Base-by-base conservation (phyloP, 2,888 invertebrate genomes). In the Scaptomyza cyrtandrae region DNA sequence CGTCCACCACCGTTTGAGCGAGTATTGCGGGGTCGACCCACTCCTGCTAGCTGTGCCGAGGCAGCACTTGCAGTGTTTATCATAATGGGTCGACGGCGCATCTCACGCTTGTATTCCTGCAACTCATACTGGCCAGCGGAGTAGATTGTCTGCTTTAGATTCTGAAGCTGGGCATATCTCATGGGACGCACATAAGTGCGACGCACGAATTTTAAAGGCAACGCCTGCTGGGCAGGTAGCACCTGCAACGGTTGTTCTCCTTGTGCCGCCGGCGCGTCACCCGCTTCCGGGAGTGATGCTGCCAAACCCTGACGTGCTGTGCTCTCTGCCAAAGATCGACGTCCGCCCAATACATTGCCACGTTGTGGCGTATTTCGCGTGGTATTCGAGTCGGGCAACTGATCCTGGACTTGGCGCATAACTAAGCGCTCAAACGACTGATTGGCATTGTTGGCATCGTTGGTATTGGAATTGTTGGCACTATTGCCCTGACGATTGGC, bases 81-180 rank as follows among this genome's bases (percentile, higher is more conserved):
- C 94, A 95, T 94, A 71, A 96, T 94, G 0, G 96, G 96, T 0
- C 96, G 94, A 39, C 95, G 94, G 10, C 95, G 93, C 94, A 96
- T 95, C 93, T 97, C 97, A 55, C 95, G 94, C 54, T 95, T 94
- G 92, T 96, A 97, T 89, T 95, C 93, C 90, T 97, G 97, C 80
- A 93, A 92, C 63, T 93, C 92, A 55, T 88, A 91, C 68, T 91
- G 91, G 0, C 92, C 92, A 9, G 91, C 90, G 10, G 91, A 89
- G 64, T 90, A 92, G 2, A 92, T 92, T 2, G 78, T 86, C 54
- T 92, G 91, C 60, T 91, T 92, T 1, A 92, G 84, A 33, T 92
- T 92, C 60, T 92, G 90, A 2, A 93, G 86, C 64, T 93, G 90
- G 2, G 93, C 92, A 44, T 92, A 90, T 70, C 93, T 93, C 79